Conservation (phyloP, 2,888 invertebrate species). For the Gastracanthus pulcherrimus region DNA sequence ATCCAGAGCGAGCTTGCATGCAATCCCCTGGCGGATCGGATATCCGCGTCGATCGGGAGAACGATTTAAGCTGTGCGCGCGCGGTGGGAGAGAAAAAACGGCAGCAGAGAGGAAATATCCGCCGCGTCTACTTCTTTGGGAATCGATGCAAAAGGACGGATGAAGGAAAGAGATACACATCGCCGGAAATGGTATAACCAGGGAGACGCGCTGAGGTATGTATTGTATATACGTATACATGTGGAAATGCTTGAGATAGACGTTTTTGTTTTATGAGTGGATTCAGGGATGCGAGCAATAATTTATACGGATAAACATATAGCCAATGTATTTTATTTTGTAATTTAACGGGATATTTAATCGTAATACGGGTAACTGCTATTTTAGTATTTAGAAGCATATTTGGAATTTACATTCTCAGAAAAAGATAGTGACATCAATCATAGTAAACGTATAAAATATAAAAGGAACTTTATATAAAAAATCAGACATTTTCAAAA, state of each 20-base stretch:
- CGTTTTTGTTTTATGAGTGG: background rate
- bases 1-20: conserved; percentile 22
- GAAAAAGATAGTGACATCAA: too few species aligned
- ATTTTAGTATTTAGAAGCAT: too few species aligned
- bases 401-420: too few species aligned
- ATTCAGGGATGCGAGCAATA: background rate
- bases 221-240: background rate
- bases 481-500: too few species aligned
- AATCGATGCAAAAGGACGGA: conserved; percentile 23
- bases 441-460: too few species aligned
- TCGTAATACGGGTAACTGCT: too few species aligned
- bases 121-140: conserved; percentile 23
- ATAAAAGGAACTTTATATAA: too few species aligned
- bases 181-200: background rate
- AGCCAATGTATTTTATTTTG: background rate
- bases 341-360: too few species aligned
- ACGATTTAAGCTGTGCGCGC: conserved; percentile 17
- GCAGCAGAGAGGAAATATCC: background rate
- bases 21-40: conserved; percentile 39
- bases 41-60: conserved; percentile 38
- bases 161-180: conserved; percentile 28
- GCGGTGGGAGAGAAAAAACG: background rate
- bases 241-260: too few species aligned
- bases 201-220: background rate
- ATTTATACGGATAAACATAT: background rate